Conservation (phyloP, 2,113 vertebrate species). For the Coptodon bakossiorum region DNA sequence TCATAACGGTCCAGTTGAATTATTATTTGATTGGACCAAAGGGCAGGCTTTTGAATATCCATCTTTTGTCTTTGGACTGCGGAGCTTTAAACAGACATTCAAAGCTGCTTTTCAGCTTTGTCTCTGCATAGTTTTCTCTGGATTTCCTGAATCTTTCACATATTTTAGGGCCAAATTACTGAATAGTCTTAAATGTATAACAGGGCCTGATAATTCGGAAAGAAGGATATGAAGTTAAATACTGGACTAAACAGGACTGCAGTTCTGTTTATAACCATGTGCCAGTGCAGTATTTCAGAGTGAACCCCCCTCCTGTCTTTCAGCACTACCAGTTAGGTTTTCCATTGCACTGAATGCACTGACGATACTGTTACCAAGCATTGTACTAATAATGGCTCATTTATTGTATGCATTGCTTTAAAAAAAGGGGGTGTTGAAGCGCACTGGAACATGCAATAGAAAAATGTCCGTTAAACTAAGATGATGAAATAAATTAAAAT, state of each 20-base stretch:
- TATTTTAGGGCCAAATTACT: fast-evolving
- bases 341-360: not conserved
- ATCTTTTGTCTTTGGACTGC: not conserved
- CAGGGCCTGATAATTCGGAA: not conserved
- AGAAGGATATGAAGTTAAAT: not conserved
- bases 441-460: not conserved
- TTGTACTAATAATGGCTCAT: not conserved
- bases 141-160: not conserved
- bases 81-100: not conserved
- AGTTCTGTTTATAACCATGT: not conserved
- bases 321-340: not conserved
- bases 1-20: not conserved
- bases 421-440: fast-evolving
- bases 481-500: not conserved
- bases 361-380: not conserved
- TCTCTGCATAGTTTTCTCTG: not conserved
- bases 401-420: not conserved
- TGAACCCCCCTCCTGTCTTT: not conserved
- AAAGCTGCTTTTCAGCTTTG: not conserved
- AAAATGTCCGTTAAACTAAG: not conserved
- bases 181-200: not conserved
- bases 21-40: not conserved
- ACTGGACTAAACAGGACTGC: not conserved
- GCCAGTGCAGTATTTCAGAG: not conserved
- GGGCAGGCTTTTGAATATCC: fast-evolving